Evolutionary conservation across 2,797 vertebrate species (phyloP), one percentile per base, ranked within the genome.

Genomic region (Pipistrellus pipistrellus): DNA sequence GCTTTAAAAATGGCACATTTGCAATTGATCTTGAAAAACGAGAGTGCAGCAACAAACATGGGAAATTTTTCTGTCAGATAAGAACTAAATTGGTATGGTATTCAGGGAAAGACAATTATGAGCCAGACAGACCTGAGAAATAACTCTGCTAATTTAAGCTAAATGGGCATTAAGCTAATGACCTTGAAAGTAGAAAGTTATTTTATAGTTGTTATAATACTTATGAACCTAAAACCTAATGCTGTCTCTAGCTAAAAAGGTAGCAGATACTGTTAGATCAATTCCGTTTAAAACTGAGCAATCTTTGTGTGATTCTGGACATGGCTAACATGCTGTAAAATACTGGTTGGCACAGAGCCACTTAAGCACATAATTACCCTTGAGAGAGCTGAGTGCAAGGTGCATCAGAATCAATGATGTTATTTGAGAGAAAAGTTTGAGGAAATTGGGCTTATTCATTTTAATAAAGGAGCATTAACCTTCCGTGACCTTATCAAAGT

Each of bases 371-470:
- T 95, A 97, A 95, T 95, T 93, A 92, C 83, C 91, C 91, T 93
- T 87, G 93, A 93, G 41, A 55, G 51, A 90, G 55, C 21, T 85
- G 27, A 93, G 51, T 46, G 82, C 35, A 62, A 14, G 46, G 44
- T 59, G 15, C 86, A 94, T 93, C 59, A 90, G 80, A 96, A 97
- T 93, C 96, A 96, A 95, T 94, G 78, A 94, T 91, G 25, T 93
- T 96, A 81, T 89, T 73, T 93, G 71, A 89, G 44, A 90, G 88
- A 82, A 93, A 96, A 96, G n/a, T 91, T 73, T 59, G 82, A 69
- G 55, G 91, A 95, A 96, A 95, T 97, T 82, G 85, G 64, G 32
- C 86, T 92, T 93, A 96, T 96, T 97, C 95, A 92, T 97, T 95
- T 94, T 96, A 95, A 94, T 95, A 96, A 96, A 95, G 57, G n/a